Conservation (phyloP, 2,888 invertebrate genomes). For the Hirtodrosophila trivittata region DNA sequence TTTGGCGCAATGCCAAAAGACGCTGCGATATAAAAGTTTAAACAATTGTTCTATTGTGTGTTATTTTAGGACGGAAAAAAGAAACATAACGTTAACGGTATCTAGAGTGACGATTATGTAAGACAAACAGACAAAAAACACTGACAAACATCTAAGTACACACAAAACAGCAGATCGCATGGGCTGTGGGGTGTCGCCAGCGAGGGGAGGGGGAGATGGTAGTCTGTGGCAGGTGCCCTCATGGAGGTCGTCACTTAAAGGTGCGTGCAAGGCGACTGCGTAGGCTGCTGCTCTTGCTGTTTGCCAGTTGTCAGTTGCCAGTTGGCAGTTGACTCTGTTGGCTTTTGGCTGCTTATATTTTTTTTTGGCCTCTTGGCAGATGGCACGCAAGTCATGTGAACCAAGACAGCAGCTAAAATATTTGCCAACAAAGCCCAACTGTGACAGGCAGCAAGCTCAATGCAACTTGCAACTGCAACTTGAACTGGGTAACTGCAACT, state of each 20-base stretch:
- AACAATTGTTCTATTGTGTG: constrained; percentile 78
- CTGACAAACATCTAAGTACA: constrained; percentile 74
- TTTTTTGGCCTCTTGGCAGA: constrained; percentile 67
- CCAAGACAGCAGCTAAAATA: constrained; percentile 39
- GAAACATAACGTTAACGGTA: constrained; percentile 62
- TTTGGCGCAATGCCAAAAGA: constrained; percentile 70
- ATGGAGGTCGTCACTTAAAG: constrained; percentile 65
- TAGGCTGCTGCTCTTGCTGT: constrained; percentile 46
- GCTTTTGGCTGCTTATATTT: constrained; percentile 7
- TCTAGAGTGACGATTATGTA: constrained; percentile 79
- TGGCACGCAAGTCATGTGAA: constrained; percentile 75
- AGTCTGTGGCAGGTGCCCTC: constrained; percentile 41
- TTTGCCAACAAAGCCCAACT: constrained; percentile 55
- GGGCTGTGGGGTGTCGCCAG: neutral
- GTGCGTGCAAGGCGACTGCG: constrained; percentile 70
- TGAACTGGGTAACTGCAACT: constrained; percentile 28
- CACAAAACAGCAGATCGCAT: constrained; percentile 26
- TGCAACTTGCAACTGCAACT: constrained; percentile 28
- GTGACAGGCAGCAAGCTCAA: constrained; percentile 30
- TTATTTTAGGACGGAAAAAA: constrained; percentile 63
- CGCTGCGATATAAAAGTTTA: constrained; percentile 60
- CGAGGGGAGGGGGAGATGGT: neutral
- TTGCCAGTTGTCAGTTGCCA: constrained; percentile 22
- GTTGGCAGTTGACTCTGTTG: constrained; percentile 5
- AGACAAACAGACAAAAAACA: constrained; percentile 62